Conservation (phyloP, 2,113 vertebrate species). For the Egretta garzetta region DNA sequence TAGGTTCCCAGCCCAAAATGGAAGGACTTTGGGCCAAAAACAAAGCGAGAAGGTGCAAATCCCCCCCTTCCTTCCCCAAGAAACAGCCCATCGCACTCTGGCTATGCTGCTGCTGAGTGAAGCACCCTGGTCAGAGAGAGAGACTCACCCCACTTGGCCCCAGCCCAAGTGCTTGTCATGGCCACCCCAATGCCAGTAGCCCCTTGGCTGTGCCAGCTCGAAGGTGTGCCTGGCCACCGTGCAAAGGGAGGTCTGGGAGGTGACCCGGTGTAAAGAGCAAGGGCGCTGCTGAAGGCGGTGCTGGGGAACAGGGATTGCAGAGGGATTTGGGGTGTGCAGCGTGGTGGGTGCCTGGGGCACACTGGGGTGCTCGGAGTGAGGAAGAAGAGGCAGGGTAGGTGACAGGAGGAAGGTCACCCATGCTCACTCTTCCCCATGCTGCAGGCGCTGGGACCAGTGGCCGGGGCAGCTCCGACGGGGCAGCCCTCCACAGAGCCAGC, state of each 20-base stretch:
- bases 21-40: not conserved
- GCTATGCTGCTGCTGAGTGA: not conserved
- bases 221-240: not conserved
- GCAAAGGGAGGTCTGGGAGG: not conserved
- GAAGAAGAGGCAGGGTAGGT: not conserved
- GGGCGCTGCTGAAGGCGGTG: not conserved
- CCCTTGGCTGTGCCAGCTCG: not conserved
- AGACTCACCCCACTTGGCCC: not conserved
- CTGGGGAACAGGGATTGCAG: too few relatives aligned
- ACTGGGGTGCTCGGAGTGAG: not conserved
- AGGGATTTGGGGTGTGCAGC: fast-evolving
- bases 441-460: not conserved
- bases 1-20: not conserved
- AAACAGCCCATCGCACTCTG: not conserved
- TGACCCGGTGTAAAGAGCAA: fast-evolving
- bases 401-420: not conserved
- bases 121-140: not conserved
- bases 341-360: not conserved
- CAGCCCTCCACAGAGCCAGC: not conserved
- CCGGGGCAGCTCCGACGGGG: fast-evolving
- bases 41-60: not conserved
- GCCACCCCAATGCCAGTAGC: not conserved
- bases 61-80: not conserved
- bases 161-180: not conserved
- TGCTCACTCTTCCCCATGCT: fast-evolving